These are phyloP conservation scores for Amphiduros pacificus DNA, from an alignment of 2,888 invertebrate species.

Conservation along the genomic window DNA sequence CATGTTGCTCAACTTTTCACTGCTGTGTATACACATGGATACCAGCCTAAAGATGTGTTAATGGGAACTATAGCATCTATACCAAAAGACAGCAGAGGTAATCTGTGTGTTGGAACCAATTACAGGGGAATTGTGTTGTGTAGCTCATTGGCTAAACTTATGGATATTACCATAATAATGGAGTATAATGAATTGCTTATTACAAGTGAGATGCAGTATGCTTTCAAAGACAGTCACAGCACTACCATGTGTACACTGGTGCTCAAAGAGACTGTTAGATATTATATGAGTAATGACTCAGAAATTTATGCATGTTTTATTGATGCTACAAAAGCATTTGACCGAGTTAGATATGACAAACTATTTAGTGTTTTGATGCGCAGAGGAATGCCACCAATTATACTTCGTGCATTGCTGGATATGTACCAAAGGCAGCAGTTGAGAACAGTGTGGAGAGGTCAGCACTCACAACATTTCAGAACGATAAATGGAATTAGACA, in stretches of 20 bases:
- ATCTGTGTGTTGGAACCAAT: background rate
- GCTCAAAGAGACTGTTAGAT: background rate
- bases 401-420: background rate
- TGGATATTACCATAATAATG: background rate
- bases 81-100: background rate
- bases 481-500: background rate
- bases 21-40: slow-evolving; percentile 2
- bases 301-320: slow-evolving; percentile 2
- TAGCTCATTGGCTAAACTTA: background rate
- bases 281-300: background rate
- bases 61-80: background rate
- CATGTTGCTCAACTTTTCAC: background rate
- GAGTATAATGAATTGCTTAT: background rate
- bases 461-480: background rate
- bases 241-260: background rate
- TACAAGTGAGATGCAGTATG: slow-evolving; percentile 2
- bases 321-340: slow-evolving; percentile 1
- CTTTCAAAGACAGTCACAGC: background rate
- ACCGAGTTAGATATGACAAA: background rate
- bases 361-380: background rate
- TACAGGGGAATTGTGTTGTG: background rate
- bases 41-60: background rate
- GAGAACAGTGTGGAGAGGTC: background rate
- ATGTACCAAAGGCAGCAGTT: background rate
- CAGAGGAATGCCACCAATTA: background rate